A percentile compares a stretch with the other conserved stretches of the same genome.
Conservation (phyloP, 2,888 invertebrate species). For the Amblyjoppa proteus region DNA sequence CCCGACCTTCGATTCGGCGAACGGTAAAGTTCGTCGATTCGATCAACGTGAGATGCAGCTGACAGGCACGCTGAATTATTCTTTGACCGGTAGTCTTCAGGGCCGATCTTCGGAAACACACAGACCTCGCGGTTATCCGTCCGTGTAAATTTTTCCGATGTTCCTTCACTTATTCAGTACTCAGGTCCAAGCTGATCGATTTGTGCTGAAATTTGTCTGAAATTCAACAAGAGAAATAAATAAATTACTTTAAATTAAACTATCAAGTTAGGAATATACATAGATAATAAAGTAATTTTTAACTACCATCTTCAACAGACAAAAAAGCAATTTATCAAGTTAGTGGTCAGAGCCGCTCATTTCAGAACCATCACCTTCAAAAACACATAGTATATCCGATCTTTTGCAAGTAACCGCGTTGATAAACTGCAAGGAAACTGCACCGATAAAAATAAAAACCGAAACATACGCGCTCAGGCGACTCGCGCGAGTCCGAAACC, state of each 20-base stretch:
- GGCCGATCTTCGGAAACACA: neutral
- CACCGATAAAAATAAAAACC: no score
- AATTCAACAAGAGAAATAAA: neutral
- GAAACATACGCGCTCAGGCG: no score
- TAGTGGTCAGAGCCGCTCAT: no score
- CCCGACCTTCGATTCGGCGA: constrained; percentile 60
- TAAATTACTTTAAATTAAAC: no score
- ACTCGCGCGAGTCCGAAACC: no score
- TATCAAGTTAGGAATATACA: no score
- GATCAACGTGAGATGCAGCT: constrained; percentile 63
- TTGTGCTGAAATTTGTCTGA: neutral
- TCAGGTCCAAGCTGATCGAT: neutral
- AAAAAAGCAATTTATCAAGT: no score
- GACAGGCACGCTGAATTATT: constrained; percentile 67
- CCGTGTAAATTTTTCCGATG: neutral
- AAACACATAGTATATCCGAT: no score
- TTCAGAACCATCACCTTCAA: no score
- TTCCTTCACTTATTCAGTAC: neutral
- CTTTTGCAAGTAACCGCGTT: no score
- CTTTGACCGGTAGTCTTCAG: constrained; percentile 38
- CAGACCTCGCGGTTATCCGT: neutral
- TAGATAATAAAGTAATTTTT: neutral
- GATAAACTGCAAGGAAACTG: no score
- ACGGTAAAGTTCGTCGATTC: constrained; percentile 64
- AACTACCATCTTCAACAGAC: no score